These are phyloP conservation scores for Hypercompe scribonia DNA, from an alignment of 2,888 invertebrate species.

Conservation along the genomic window DNA sequence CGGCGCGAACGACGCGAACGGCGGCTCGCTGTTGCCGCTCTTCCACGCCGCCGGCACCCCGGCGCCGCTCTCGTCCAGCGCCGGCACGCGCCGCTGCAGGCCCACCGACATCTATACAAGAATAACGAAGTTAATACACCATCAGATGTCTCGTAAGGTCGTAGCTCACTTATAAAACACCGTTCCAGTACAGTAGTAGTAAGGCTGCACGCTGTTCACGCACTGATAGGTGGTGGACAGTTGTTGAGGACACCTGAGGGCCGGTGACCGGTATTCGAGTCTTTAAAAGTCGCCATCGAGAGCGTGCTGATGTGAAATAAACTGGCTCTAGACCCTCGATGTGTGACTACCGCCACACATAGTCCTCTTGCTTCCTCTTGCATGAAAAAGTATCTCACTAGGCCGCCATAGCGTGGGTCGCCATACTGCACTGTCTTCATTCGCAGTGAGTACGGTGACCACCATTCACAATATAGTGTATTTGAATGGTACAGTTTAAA, in stretches of 20 bases:
- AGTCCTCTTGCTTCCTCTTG: background rate
- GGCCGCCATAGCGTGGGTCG: too few species aligned
- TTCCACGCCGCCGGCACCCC: slow-evolving; percentile 90
- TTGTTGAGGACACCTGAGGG: too few species aligned
- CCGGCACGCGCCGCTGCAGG: slow-evolving; percentile 93
- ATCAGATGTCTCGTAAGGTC: background rate
- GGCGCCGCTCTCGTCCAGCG: slow-evolving; percentile 81
- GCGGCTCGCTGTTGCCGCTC: slow-evolving; percentile 87
- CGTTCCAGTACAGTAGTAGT: background rate
- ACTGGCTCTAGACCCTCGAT: too few species aligned
- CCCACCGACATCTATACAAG: slow-evolving; percentile 88
- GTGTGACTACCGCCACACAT: background rate
- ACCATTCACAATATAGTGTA: background rate
- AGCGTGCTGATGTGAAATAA: too few species aligned
- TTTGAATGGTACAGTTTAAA: background rate
- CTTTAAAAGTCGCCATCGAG: too few species aligned
- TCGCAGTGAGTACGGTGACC: too few species aligned
- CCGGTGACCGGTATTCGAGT: too few species aligned
- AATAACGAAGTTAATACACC: slow-evolving; percentile 8
- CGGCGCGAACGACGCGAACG: slow-evolving; percentile 92
- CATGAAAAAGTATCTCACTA: too few species aligned
- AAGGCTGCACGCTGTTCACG: background rate
- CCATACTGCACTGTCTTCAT: too few species aligned
- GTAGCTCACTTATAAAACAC: background rate
- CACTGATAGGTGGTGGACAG: background rate